Evolutionary conservation across 2,113 vertebrate species (phyloP), one percentile per base, ranked within the genome.

Genomic region (Fulmarus glacialis): DNA sequence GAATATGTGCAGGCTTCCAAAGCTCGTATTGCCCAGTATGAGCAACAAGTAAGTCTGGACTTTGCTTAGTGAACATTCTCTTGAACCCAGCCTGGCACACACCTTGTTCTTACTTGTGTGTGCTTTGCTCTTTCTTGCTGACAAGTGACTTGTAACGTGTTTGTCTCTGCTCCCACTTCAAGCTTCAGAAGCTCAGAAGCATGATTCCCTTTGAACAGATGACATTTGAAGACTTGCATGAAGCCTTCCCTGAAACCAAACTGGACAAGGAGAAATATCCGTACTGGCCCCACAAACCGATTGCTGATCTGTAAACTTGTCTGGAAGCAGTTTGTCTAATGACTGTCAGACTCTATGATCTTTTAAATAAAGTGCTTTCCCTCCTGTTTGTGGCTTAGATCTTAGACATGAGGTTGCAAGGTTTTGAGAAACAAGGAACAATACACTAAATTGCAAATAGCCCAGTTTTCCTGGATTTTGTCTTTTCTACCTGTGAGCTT

Each of bases 171-270:
- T 63, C 58, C 19, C 55, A 21, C 70, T 78, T 93, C 15, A 96
- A 99, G 99, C 96, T 99, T 82, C 97, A 98, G 82, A 99, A 99
- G 90, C 97, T 99, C 66, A 98, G 58, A 89, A 99, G 56, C 98
- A 99, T 99, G 98, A 99, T 99, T 97, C 99, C 99, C 12, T 99
- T 99, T 82, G 99, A 99, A 9, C 99, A 99, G 98, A 99, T 99
- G 99, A 99, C 99, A 1, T 55, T 98, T 4, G 99, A 99, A 4
- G 99, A 99, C 81, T 95, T 99, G 64, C 93, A 98, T 2, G 77
- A 98, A 30, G 95, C 91, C 93, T 99, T 99, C 98, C 99, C 99
- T 4, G 99, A 99, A 97, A 99, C 99, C 66, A 99, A 91, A 82
- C 78, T 99, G 97, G 98, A 99, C 97, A 99, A 98, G 98, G 98